Percentiles rank a stretch among this genome's conserved stretches.
These are phyloP conservation scores for Australoheros scitulus DNA, from an alignment of 2,113 vertebrate genomes.

Conservation along the genomic window DNA sequence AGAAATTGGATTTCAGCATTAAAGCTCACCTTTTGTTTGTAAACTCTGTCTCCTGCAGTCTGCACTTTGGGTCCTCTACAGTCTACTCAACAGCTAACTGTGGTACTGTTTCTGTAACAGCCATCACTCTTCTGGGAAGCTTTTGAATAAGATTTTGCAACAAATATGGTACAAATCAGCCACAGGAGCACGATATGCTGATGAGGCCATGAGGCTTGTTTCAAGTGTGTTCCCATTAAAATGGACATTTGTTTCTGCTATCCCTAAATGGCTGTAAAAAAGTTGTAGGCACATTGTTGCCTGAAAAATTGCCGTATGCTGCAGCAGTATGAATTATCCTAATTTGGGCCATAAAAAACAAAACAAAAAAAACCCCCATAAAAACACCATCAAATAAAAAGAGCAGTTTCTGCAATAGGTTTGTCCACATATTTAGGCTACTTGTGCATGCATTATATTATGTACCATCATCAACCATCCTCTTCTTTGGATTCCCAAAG, in stretches of 20 bases:
- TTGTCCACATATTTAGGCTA: background rate
- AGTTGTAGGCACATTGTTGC: background rate
- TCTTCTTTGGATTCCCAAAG: conserved; percentile 15
- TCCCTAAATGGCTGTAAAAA: background rate
- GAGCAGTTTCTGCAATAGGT: background rate
- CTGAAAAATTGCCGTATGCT: background rate
- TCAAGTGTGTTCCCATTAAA: background rate
- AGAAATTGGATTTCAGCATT: background rate
- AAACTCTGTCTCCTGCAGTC: too few species aligned
- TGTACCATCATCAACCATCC: too few species aligned
- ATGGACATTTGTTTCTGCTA: background rate
- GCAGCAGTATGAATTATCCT: background rate
- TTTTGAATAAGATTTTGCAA: background rate
- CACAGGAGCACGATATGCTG: background rate
- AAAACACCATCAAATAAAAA: background rate
- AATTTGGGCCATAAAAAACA: background rate
- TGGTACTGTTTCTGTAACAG: background rate
- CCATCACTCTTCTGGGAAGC: conserved; percentile 5
- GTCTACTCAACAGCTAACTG: background rate
- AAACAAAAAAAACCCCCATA: background rate
- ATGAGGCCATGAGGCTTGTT: background rate
- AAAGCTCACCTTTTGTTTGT: background rate
- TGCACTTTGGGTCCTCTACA: too few species aligned
- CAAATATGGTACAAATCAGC: conserved; percentile 9
- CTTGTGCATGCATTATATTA: background rate